phyloP scores from a whole-genome alignment of 1,140 invertebrate species.

The Pseudachorutes palmiensis region DNA sequence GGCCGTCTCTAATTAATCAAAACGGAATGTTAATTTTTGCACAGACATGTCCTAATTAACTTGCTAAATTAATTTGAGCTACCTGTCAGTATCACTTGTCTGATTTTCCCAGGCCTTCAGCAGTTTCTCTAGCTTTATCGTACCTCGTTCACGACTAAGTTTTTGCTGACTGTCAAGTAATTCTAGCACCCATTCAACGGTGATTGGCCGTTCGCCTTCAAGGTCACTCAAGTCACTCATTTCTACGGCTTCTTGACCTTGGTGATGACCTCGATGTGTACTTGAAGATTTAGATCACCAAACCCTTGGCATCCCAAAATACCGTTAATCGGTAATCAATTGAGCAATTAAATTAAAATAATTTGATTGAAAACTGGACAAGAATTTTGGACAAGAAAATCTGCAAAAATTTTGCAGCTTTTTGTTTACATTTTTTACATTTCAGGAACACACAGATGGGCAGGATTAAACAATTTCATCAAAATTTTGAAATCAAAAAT shows the following conservation, averaged over 20 bases:
- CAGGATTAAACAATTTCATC: too few species aligned
- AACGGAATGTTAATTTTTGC: not conserved
- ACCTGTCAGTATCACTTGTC: slow-evolving; percentile 1
- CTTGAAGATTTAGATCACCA: too few species aligned
- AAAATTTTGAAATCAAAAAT: too few species aligned
- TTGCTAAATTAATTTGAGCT: not conserved
- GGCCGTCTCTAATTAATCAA: not conserved
- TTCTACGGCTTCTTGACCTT: not conserved
- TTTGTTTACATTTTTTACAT: too few species aligned
- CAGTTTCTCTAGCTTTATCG: not conserved
- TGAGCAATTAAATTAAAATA: too few species aligned
- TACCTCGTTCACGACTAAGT: not conserved
- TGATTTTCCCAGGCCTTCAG: not conserved
- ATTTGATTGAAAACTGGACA: too few species aligned
- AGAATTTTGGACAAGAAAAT: too few species aligned
- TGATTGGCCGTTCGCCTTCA: not conserved
- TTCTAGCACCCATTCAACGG: not conserved
- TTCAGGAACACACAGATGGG: too few species aligned
- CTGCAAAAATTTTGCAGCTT: too few species aligned
- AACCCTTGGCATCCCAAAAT: too few species aligned
- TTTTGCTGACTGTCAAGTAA: not conserved
- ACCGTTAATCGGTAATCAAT: too few species aligned
- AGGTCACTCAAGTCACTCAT: not conserved
- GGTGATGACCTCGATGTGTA: not conserved
- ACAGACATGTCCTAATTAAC: not conserved